These are phyloP conservation scores for Bovichtus variegatus DNA, from an alignment of 2,797 vertebrate species.

Conservation along the genomic window DNA sequence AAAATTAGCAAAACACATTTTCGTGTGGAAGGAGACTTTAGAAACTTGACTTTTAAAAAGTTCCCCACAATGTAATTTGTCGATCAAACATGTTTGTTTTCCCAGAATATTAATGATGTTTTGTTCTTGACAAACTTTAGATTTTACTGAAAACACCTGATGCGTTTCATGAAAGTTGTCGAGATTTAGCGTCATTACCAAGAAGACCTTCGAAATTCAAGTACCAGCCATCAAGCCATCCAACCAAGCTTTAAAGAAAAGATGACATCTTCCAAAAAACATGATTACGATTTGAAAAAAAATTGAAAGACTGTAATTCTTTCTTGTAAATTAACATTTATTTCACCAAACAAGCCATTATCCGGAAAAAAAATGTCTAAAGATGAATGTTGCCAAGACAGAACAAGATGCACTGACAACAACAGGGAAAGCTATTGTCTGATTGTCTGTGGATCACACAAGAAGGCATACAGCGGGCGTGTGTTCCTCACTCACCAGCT, in stretches of 20 bases:
- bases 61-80: background rate
- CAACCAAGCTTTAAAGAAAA: conserved; percentile 75
- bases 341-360: conserved; percentile 55
- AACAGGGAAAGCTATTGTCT: conserved; percentile 63
- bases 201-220: conserved; percentile 41
- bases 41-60: background rate
- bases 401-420: conserved; percentile 73
- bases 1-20: background rate
- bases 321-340: conserved; percentile 67
- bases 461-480: conserved; percentile 35
- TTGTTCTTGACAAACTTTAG: conserved; percentile 39
- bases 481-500: conserved; percentile 64
- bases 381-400: conserved; percentile 67
- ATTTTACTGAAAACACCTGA: conserved; percentile 19
- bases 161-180: conserved; percentile 23
- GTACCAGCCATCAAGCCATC: conserved; percentile 64
- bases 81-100: background rate
- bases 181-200: conserved; percentile 19
- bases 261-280: conserved; percentile 56
- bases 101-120: background rate
- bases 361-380: conserved; percentile 46
- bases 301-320: conserved; percentile 68
- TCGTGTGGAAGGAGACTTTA: no score
- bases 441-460: conserved; percentile 77
- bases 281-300: conserved; percentile 56